A percentile compares a stretch with the other conserved stretches of the same genome.
phyloP scores from a whole-genome alignment of 2,888 invertebrate genomes.

The Oscheius sp. region DNA sequence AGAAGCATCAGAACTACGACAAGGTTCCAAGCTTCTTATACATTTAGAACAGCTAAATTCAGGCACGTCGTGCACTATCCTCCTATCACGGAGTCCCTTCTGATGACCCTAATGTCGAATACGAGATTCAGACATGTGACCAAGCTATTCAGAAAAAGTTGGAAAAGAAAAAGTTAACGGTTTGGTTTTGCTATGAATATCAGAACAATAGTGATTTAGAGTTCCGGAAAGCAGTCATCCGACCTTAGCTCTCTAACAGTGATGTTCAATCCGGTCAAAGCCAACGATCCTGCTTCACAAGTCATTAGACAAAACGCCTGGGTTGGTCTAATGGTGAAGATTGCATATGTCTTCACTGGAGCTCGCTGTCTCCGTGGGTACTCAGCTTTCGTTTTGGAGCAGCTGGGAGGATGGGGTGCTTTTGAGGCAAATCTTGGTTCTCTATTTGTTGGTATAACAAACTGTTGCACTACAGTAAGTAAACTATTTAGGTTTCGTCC shows the following conservation, averaged over 20 bases:
- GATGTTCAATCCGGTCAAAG: conserved; percentile 47
- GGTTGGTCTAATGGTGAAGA: conserved; percentile 48
- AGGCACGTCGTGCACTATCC: conserved; percentile 45
- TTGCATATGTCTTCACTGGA: conserved; percentile 55
- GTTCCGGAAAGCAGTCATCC: background rate
- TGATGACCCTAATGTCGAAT: conserved; percentile 41
- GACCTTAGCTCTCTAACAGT: conserved; percentile 36
- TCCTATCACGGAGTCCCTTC: conserved; percentile 43
- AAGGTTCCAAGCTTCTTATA: background rate
- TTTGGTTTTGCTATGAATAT: background rate
- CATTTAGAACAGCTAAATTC: background rate
- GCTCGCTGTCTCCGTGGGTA: conserved; percentile 47
- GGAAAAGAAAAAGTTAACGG: conserved; percentile 34
- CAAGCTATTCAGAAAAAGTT: conserved; percentile 36
- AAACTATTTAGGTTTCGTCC: conserved; percentile 36
- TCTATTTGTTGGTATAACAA: conserved; percentile 30
- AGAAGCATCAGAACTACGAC: conserved; percentile 40
- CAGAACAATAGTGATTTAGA: background rate
- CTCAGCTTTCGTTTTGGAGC: conserved; percentile 44
- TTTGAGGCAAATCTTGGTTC: conserved; percentile 38
- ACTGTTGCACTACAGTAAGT: background rate
- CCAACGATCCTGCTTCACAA: conserved; percentile 38
- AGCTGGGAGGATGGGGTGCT: conserved; percentile 38
- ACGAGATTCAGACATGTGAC: conserved; percentile 40
- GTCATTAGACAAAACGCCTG: conserved; percentile 47